Evolutionary conservation across 2,888 invertebrate species (phyloP).

Genomic region (Corythucha ciliata): DNA sequence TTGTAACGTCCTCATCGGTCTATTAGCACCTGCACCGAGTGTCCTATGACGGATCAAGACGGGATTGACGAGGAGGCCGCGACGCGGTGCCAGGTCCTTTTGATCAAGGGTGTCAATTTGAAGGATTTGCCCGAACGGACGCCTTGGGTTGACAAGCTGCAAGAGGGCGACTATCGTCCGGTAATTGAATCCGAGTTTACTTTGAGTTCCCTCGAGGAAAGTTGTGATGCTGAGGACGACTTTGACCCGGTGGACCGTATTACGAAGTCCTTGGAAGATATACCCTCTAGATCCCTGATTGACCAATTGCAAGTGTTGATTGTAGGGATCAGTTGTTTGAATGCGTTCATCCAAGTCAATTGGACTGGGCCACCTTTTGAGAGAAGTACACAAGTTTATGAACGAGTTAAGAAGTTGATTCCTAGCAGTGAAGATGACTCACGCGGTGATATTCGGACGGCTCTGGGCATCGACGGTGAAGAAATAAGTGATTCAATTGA

Average conservation of each 20-base stretch:
- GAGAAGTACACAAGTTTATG: too few relatives aligned
- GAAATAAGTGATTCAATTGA: slow-evolving; percentile 56
- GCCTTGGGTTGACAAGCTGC: slow-evolving; percentile 21
- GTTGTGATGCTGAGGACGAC: slow-evolving; percentile 15
- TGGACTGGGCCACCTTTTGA: slow-evolving; percentile 78
- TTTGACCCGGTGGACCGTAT: slow-evolving; percentile 13
- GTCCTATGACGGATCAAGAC: too few relatives aligned
- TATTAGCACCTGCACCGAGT: too few relatives aligned
- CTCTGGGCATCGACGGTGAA: slow-evolving; percentile 54
- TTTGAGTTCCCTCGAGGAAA: too few relatives aligned
- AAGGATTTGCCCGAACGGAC: slow-evolving; percentile 11
- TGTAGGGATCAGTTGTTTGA: slow-evolving; percentile 55
- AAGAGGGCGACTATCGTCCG: slow-evolving; percentile 27
- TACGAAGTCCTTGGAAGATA: slow-evolving; percentile 13
- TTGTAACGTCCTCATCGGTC: too few relatives aligned
- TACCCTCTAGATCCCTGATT: slow-evolving; percentile 11
- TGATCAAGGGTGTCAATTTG: slow-evolving; percentile 21
- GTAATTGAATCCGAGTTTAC: slow-evolving; percentile 19
- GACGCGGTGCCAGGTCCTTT: slow-evolving; percentile 19
- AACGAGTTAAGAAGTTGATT: too few relatives aligned
- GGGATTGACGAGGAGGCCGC: too few relatives aligned
- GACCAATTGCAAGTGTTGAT: slow-evolving; percentile 43
- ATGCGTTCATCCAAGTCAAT: slow-evolving; percentile 69
- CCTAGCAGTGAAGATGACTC: too few relatives aligned
- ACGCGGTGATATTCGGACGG: slow-evolving; percentile 40